Conservation (phyloP, 2,113 vertebrate species). For the Syngnathoides biaculeatus region DNA sequence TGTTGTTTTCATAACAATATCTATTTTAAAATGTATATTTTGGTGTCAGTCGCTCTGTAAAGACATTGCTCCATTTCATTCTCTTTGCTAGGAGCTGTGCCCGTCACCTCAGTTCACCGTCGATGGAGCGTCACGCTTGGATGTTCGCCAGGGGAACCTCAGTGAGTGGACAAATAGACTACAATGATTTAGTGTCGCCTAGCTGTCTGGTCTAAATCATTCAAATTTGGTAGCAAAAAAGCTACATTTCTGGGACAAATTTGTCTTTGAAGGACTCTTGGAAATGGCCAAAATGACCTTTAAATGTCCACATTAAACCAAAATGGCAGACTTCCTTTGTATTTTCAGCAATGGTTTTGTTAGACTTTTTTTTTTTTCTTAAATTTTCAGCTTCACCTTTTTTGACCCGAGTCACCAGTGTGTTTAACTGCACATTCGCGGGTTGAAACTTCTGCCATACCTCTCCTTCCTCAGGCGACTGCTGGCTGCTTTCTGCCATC, state of each 20-base stretch:
- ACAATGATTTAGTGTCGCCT: too few species aligned
- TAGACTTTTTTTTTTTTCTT: not conserved
- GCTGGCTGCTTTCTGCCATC: slow-evolving; percentile 76
- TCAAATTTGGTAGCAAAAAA: too few species aligned
- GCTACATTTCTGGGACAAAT: too few species aligned
- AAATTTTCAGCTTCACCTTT: too few species aligned
- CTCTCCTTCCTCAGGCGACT: slow-evolving; percentile 66
- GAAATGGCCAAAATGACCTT: not conserved
- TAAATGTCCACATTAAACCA: not conserved
- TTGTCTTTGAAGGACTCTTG: too few species aligned
- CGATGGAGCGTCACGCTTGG: slow-evolving; percentile 44
- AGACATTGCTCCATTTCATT: not conserved
- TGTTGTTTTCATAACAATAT: too few species aligned
- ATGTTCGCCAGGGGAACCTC: slow-evolving; percentile 44
- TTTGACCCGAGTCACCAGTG: not conserved
- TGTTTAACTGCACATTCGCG: not conserved
- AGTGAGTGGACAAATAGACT: slow-evolving; percentile 14
- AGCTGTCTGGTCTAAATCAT: too few species aligned
- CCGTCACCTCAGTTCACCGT: slow-evolving; percentile 55
- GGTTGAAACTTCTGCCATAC: not conserved
- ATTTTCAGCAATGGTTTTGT: not conserved
- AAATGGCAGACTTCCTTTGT: not conserved
- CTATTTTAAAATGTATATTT: too few species aligned
- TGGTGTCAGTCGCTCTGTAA: too few species aligned
- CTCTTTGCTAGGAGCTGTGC: slow-evolving; percentile 65